A percentile compares a stretch with the other conserved stretches of the same genome.
phyloP scores from a whole-genome alignment of 1,140 invertebrate genomes.

The Solenopsis fugax region DNA sequence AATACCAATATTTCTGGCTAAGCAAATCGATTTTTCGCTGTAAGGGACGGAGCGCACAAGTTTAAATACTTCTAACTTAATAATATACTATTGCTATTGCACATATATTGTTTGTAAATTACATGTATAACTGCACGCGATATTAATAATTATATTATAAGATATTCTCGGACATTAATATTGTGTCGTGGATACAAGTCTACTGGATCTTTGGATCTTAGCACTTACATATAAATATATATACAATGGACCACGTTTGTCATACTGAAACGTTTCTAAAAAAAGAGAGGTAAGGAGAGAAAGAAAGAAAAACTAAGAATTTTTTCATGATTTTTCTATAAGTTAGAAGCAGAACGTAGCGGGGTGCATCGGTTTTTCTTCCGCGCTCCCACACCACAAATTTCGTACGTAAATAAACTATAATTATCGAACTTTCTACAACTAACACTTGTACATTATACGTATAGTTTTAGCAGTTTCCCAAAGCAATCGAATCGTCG shows the following conservation, averaged over 20 bases:
- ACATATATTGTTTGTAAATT: slow-evolving; percentile 38
- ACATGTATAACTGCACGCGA: slow-evolving; percentile 9
- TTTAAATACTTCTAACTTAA: slow-evolving; percentile 37
- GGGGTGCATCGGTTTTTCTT: slow-evolving; percentile 55
- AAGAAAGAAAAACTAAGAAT: slow-evolving; percentile 42
- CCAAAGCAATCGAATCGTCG: slow-evolving; percentile 55
- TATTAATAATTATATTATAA: slow-evolving; percentile 43
- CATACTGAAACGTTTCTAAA: slow-evolving; percentile 80
- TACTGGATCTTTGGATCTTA: slow-evolving; percentile 67
- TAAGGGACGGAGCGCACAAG: slow-evolving; percentile 28
- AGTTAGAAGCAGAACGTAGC: slow-evolving; percentile 72
- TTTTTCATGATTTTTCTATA: slow-evolving; percentile 76
- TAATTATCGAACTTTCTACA: slow-evolving; percentile 63
- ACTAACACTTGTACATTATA: slow-evolving; percentile 56
- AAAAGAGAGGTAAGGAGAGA: slow-evolving; percentile 49
- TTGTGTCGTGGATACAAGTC: slow-evolving; percentile 44
- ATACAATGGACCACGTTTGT: slow-evolving; percentile 83
- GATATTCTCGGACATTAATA: slow-evolving; percentile 23
- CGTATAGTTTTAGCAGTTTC: slow-evolving; percentile 65
- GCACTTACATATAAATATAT: slow-evolving; percentile 73
- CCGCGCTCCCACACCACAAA: slow-evolving; percentile 37
- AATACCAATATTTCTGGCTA: not conserved
- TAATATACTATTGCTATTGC: slow-evolving; percentile 39
- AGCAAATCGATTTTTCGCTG: slow-evolving; percentile 8
- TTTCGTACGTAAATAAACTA: slow-evolving; percentile 57